These are phyloP conservation scores for Microhierax caerulescens DNA, from an alignment of 2,797 vertebrate species.

Conservation along the genomic window DNA sequence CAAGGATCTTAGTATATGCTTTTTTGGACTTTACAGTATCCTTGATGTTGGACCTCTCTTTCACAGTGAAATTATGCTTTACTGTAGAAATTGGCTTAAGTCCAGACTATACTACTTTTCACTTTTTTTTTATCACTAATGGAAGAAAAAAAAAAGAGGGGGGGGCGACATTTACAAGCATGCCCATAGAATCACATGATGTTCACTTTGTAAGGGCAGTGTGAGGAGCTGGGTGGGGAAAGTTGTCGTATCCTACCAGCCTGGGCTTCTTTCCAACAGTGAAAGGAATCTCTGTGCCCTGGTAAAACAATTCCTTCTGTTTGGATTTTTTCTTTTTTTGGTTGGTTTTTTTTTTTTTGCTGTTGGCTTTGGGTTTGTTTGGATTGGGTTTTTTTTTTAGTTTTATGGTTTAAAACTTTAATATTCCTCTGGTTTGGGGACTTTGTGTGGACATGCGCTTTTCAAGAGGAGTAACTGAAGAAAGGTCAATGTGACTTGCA, in stretches of 20 bases:
- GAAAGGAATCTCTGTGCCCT: background rate
- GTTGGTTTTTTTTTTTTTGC: accelerated
- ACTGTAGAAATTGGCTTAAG: background rate
- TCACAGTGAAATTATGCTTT: background rate
- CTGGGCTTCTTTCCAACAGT: background rate
- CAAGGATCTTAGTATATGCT: accelerated
- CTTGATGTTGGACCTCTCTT: background rate
- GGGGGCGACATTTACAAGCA: background rate
- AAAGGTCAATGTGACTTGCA: background rate
- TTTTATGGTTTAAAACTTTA: background rate
- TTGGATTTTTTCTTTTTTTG: background rate
- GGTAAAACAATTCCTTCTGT: background rate
- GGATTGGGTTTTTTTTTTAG: background rate
- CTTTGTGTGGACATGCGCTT: background rate
- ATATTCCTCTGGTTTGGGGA: background rate
- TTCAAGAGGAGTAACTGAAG: background rate
- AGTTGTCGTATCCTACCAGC: background rate
- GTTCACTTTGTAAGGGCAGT: background rate
- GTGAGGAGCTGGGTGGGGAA: background rate
- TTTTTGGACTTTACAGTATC: background rate
- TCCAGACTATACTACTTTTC: background rate
- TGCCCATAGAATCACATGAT: background rate
- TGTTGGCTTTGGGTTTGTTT: background rate
- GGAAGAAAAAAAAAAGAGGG: background rate
- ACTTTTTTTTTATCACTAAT: background rate